Evolutionary conservation across 2,113 vertebrate genomes (phyloP).

Genomic region (Crotalus helleri): DNA sequence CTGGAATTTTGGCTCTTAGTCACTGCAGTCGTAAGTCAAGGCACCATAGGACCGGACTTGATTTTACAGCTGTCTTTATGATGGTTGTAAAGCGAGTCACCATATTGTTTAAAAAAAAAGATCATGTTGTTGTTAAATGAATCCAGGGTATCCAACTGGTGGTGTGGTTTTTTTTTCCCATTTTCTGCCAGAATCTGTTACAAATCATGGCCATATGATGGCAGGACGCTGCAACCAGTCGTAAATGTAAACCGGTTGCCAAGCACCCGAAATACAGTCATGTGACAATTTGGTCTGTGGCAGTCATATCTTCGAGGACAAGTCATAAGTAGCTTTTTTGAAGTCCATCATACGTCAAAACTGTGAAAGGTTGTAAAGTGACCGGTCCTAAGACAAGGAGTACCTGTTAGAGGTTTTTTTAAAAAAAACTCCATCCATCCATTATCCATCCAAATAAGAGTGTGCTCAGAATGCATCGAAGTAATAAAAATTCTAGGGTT

Average conservation of each 20-base stretch:
- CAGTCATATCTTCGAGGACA: not conserved
- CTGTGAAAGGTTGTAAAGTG: not conserved
- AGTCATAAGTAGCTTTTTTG: not conserved
- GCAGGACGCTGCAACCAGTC: no score
- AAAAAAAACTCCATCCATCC: not conserved
- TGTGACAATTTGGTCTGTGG: not conserved
- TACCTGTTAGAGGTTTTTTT: no score
- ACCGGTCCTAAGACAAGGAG: not conserved
- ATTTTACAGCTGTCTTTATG: not conserved
- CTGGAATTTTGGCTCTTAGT: not conserved
- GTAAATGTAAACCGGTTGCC: no score
- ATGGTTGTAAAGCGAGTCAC: not conserved
- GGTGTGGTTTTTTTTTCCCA: not conserved
- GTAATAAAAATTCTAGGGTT: not conserved
- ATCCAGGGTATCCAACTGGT: not conserved
- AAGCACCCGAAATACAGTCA: not conserved
- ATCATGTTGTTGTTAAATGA: not conserved
- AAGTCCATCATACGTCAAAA: not conserved
- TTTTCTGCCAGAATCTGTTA: not conserved
- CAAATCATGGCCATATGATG: not conserved
- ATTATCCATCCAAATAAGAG: not conserved
- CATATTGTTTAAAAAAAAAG: not conserved
- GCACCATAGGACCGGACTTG: accelerated
- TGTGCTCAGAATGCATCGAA: not conserved
- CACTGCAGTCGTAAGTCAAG: not conserved